Conservation (phyloP, 2,113 vertebrate genomes). For the Eleginops maclovinus region DNA sequence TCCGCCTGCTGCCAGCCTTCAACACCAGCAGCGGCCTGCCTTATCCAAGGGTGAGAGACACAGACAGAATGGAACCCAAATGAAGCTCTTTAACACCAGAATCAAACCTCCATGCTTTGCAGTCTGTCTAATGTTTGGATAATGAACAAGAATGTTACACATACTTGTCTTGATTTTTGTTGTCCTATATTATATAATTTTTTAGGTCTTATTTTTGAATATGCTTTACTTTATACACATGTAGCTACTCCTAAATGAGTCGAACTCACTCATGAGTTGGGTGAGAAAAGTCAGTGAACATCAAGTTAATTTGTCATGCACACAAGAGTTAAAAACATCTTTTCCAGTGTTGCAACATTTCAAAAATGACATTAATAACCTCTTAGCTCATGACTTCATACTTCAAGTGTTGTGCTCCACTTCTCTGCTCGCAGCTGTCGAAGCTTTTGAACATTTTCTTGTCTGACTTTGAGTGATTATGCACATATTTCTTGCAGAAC, state of each 20-base stretch:
- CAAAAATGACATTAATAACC: not conserved
- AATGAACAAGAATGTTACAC: not conserved
- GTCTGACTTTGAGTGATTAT: slow-evolving; percentile 31
- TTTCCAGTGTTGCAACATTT: not conserved
- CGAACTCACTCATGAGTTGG: not conserved
- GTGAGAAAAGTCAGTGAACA: not conserved
- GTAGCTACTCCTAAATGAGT: not conserved
- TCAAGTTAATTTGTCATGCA: too few relatives aligned
- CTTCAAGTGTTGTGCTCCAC: slow-evolving; percentile 55
- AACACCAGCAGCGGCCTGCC: slow-evolving; percentile 99
- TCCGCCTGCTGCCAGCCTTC: slow-evolving; percentile 95
- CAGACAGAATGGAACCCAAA: not conserved
- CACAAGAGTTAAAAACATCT: too few relatives aligned
- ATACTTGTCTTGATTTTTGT: too few relatives aligned
- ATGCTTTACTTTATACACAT: not conserved
- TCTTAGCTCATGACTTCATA: slow-evolving; percentile 22
- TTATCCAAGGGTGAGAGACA: slow-evolving; percentile 93
- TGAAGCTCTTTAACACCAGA: not conserved
- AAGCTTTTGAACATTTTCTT: slow-evolving; percentile 15
- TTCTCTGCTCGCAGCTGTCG: slow-evolving; percentile 38
- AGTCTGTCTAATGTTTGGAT: not conserved
- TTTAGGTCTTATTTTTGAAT: too few relatives aligned
- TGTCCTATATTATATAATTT: too few relatives aligned
- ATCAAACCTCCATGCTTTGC: not conserved
- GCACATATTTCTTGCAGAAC: not conserved